Evolutionary conservation across 2,113 vertebrate genomes (phyloP).

Genomic region (Phalacrocorax carbo): DNA sequence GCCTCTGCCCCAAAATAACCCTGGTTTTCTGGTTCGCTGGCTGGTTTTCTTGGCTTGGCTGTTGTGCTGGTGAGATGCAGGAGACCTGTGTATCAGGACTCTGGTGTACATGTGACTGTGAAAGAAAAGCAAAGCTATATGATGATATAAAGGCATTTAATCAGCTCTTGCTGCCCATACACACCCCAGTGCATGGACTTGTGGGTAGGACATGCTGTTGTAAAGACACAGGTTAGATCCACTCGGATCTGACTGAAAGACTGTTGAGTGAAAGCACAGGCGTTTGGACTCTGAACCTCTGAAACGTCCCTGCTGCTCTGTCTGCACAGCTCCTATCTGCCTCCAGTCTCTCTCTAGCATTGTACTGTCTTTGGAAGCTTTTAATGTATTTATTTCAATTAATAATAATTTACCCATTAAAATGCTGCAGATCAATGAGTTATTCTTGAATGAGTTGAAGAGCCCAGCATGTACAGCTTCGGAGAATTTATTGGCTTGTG

Average conservation of each 20-base stretch:
- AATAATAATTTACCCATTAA: background rate
- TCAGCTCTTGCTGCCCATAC: background rate
- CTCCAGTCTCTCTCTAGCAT: background rate
- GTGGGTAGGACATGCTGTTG: background rate
- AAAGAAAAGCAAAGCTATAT: background rate
- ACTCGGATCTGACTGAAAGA: background rate
- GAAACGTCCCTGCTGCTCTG: background rate
- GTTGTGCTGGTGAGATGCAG: background rate
- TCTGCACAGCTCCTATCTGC: background rate
- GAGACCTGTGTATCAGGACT: rapidly evolving
- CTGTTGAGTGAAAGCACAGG: background rate
- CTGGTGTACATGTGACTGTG: rapidly evolving
- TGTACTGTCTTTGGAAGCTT: background rate
- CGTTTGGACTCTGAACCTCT: rapidly evolving
- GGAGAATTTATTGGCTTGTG: background rate
- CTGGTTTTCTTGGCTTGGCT: background rate
- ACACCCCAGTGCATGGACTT: background rate
- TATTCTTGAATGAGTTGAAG: background rate
- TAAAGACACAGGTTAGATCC: background rate
- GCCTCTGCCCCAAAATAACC: background rate
- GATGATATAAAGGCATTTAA: background rate
- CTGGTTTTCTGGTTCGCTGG: background rate
- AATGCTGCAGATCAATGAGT: background rate
- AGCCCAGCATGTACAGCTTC: rapidly evolving
- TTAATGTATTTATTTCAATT: background rate